Evolutionary conservation across 2,797 vertebrate species (phyloP).

Genomic region (Apogon hyalosoma): DNA sequence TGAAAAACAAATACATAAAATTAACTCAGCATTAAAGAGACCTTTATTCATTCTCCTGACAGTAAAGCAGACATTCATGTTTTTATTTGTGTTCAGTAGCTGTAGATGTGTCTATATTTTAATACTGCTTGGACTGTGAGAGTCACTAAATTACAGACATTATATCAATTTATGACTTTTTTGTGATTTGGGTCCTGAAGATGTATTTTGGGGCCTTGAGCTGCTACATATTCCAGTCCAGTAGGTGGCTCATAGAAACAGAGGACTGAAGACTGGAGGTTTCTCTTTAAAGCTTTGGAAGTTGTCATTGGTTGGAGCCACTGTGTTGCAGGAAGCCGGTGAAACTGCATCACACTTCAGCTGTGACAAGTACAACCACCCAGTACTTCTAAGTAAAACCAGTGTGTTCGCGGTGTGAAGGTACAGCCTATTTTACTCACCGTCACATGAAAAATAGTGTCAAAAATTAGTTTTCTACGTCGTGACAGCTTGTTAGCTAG

Average conservation of each 20-base stretch:
- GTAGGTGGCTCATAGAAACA: neutral
- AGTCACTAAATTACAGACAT: too few species aligned
- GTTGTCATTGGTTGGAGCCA: slow-evolving; percentile 42
- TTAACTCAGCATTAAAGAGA: too few species aligned
- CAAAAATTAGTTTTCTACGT: fast-evolving
- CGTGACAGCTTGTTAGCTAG: neutral
- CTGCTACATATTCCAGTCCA: neutral
- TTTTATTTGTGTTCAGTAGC: too few species aligned
- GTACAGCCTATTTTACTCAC: fast-evolving
- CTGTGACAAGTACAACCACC: neutral
- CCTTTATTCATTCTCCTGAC: too few species aligned
- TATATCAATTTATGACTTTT: too few species aligned
- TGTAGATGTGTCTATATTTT: too few species aligned
- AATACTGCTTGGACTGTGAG: too few species aligned
- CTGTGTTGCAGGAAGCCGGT: slow-evolving; percentile 55
- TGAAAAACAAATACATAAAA: too few species aligned
- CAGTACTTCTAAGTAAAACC: neutral
- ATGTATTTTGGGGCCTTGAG: neutral
- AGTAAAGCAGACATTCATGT: too few species aligned
- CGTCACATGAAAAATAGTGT: fast-evolving
- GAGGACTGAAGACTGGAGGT: neutral
- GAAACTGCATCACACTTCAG: too few species aligned
- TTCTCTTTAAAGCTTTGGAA: slow-evolving; percentile 21
- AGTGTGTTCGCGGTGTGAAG: neutral
- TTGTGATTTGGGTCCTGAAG: too few species aligned